Base-by-base conservation (phyloP, 2,888 invertebrate species). In the Epinotia nisella region DNA sequence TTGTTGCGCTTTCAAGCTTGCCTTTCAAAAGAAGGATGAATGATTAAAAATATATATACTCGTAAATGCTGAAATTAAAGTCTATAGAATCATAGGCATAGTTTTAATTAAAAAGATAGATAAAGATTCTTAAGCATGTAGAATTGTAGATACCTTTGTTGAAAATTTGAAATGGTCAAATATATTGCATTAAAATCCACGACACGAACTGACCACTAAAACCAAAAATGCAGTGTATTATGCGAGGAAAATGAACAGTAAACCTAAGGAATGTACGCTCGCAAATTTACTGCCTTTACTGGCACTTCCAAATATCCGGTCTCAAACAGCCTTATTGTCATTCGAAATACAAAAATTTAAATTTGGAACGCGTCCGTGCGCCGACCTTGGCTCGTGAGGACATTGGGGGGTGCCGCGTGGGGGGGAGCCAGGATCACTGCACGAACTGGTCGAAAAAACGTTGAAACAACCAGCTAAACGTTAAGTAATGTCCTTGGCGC, bases 401-500 rank as follows among this genome's bases (percentile, higher is more conserved):
- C 83, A 77, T 75, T 67, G 79, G 81, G 74, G 78, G 78, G 77
- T 71, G 66, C 76, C 77, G 77, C 76, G 77, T 77, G 77, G 78
- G 71, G 78, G 75, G 80, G 74, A 74, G 73, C 70, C 71, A 71
- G 83, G 81, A 82, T 75, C 83, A 80, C 70, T 82, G 80, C 84
- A 85, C 84, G 83, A 86, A 85, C 82, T 82, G 82, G 84, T 81
- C 80, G 79, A 83, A 87, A 87, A 88, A 88, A 75, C 70, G 51
- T 75, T 76, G 66, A 84, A 86, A 87, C 87, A 85, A 85, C 83
- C 81, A 83, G 82, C 85, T 81, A 82, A 83, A 84, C 84, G 82
- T 81, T 83, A 85, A 83, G 82, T 80, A 79, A 79, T 83, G 91
- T 90, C 91, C 92, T 91, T 92, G 92, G 87, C 88, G 89, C 87